Conservation (phyloP, 2,113 vertebrate species). For the Nycticorax nycticorax region DNA sequence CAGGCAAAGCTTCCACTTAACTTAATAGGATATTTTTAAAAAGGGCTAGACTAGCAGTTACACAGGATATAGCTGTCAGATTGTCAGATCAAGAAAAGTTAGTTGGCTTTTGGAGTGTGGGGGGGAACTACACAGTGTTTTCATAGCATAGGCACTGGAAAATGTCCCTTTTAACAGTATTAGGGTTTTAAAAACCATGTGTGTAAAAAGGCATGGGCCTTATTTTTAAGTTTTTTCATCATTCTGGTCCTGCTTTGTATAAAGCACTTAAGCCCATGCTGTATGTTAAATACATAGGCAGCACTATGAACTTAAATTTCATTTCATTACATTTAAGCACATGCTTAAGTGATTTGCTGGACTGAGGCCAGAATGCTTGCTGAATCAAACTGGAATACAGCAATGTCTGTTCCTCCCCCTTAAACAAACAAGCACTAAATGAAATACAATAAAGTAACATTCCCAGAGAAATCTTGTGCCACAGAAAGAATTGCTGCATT, state of each 20-base stretch:
- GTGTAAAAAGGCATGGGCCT: background rate
- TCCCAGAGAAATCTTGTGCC: constrained; percentile 46
- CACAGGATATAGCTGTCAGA: constrained; percentile 52
- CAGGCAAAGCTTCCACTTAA: constrained; percentile 49
- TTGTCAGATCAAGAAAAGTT: constrained; percentile 45
- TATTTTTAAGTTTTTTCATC: constrained; percentile 9
- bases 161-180: constrained; percentile 36
- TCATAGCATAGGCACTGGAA: constrained; percentile 32
- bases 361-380: constrained; percentile 17
- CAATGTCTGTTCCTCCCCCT: constrained; percentile 15
- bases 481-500: constrained; percentile 18
- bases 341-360: constrained; percentile 35
- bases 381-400: constrained; percentile 51
- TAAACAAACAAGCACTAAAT: constrained; percentile 58
- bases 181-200: background rate
- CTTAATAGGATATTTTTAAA: constrained; percentile 46
- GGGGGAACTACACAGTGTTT: background rate
- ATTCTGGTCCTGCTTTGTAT: background rate
- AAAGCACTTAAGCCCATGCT: constrained; percentile 4
- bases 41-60: constrained; percentile 43
- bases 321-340: constrained; percentile 43
- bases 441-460: constrained; percentile 65
- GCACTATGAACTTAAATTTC: constrained; percentile 14
- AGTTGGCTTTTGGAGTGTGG: background rate
- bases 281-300: background rate